Base-by-base conservation (phyloP, 2,888 invertebrate species). In the Xestia xanthographa region DNA sequence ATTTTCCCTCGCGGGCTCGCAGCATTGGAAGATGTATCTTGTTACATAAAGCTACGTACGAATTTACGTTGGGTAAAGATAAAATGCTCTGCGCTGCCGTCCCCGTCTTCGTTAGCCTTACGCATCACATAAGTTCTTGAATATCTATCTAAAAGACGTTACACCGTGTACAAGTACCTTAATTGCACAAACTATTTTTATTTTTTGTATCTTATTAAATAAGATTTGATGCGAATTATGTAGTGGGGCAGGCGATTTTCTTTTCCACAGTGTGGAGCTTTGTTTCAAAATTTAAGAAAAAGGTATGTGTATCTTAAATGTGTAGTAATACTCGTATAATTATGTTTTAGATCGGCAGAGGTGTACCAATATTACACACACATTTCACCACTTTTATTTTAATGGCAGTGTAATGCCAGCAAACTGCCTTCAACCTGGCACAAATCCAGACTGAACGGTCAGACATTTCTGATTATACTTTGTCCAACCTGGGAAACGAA, bases 221-320 rank as follows among this genome's bases (percentile, higher is more conserved):
- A 1, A 22, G 77, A 67, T 26, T 0, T 14, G 12, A 41, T 11
- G 67, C 43, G 34, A 76, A 41, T 50, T 67, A 17, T 43, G 48
- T 60, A 62, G 67, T 50, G 3, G 63, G 50, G 79, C 60, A n/a
- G 53, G 20, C 14, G 20, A 45, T 62, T 63, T 38, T 56, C 14
- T 45, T 79, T 77, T 29, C 45, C 50, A 66, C 50, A 63, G 60
- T 6, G 78, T 60, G 29, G 34, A 2, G 71, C 71, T 79, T 79
- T 43, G 34, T 77, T 62, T n/a, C 6, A 17, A 43, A 34, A 38
- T 56, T 56, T 63, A 14, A 14, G 9, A 41, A 63, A 41, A 79
- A 53, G 62, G 50, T 70, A 63, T 22, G 53, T 69, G 14, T 34
- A n/a, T 79, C 0, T 69, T 29, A 53, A 41, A 41, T 43, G 26